These are phyloP conservation scores for Semaprochilodus insignis DNA, from an alignment of 2,797 vertebrate species.

Conservation along the genomic window DNA sequence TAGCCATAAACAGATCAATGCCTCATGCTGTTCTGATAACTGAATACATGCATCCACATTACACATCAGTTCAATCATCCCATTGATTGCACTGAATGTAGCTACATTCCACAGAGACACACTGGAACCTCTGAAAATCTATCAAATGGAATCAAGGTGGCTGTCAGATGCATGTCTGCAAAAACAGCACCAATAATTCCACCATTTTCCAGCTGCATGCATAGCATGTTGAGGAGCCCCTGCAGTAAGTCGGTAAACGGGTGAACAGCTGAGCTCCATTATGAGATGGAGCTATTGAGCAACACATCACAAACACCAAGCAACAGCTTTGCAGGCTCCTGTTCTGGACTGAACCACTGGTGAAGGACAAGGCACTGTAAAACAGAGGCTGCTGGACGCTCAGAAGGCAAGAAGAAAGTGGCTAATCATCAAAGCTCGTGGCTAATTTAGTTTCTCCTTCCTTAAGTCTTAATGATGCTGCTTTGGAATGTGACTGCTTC, in stretches of 20 bases:
- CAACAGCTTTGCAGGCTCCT: constrained; percentile 32
- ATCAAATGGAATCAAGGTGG: constrained; percentile 28
- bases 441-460: constrained; percentile 45
- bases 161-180: neutral
- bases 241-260: neutral
- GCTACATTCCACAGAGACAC: constrained; percentile 31
- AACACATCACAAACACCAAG: constrained; percentile 45
- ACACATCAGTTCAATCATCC: constrained; percentile 60
- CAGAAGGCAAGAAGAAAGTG: constrained; percentile 37
- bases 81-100: constrained; percentile 57
- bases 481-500: neutral
- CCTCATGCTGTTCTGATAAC: constrained; percentile 67
- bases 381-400: constrained; percentile 26
- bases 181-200: neutral
- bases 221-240: neutral
- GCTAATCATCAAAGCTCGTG: constrained; percentile 44
- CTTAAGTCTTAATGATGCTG: constrained; percentile 36
- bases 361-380: neutral
- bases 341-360: constrained; percentile 35
- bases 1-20: constrained; percentile 70
- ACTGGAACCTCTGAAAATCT: constrained; percentile 32
- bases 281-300: constrained; percentile 35
- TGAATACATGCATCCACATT: constrained; percentile 71
- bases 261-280: constrained; percentile 27
- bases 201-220: constrained; percentile 4